Evolutionary conservation across 92 coral and sea anemone species (phyloP).

Genomic region (Palythoa caribaeorum): DNA sequence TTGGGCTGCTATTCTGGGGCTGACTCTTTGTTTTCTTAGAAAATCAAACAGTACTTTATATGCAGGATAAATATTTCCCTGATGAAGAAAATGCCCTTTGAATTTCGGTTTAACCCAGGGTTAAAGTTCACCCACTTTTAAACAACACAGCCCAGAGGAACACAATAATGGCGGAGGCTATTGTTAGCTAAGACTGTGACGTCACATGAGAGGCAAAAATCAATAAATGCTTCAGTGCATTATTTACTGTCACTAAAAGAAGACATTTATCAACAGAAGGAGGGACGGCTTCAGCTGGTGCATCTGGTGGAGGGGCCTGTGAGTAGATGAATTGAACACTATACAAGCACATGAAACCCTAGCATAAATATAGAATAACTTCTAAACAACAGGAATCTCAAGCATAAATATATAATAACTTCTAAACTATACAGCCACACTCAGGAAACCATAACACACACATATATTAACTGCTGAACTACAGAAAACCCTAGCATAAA

Average conservation of each 20-base stretch:
- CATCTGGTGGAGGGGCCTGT: constrained; percentile 20
- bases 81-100: too few relatives aligned
- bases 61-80: too few relatives aligned
- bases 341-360: background rate
- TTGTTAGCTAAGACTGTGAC: background rate
- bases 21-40: too few relatives aligned
- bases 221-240: background rate
- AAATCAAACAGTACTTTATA: too few relatives aligned
- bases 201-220: background rate
- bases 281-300: constrained; percentile 5
- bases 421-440: background rate
- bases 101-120: too few relatives aligned
- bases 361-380: background rate
- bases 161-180: too few relatives aligned
- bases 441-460: too few relatives aligned
- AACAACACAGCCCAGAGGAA: too few relatives aligned
- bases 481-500: too few relatives aligned
- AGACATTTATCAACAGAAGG: constrained; percentile 12
- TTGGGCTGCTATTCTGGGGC: too few relatives aligned
- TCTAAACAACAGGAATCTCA: background rate
- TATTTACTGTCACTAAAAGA: background rate
- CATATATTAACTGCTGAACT: too few relatives aligned
- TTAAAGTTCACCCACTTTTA: too few relatives aligned
- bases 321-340: background rate
- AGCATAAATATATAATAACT: background rate